phyloP scores from a whole-genome alignment of 2,797 vertebrate genomes.

The Zenarchopterus dispar region DNA sequence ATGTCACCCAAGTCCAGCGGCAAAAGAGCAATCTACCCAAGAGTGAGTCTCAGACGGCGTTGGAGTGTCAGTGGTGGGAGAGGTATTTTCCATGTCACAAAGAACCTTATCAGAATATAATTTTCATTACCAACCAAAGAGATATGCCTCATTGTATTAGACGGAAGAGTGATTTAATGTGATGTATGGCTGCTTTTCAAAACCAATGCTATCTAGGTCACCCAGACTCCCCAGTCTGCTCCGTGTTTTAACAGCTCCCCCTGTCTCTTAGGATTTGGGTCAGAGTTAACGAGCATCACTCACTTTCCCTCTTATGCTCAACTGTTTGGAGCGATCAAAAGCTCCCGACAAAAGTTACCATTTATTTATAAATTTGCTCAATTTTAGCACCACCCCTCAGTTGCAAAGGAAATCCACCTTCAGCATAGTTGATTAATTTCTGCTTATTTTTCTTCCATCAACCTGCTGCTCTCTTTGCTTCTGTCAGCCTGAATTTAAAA shows the following conservation, averaged over 20 bases:
- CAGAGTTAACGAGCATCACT: constrained; percentile 80
- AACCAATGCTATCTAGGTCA: constrained; percentile 84
- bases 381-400: constrained; percentile 45
- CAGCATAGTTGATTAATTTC: constrained; percentile 48
- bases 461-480: constrained; percentile 20
- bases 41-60: constrained; percentile 28
- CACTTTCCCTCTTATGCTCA: constrained; percentile 59
- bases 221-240: constrained; percentile 79
- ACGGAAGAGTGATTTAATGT: constrained; percentile 76
- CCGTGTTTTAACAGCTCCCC: constrained; percentile 80
- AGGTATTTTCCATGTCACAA: constrained; percentile 70
- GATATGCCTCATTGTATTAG: constrained; percentile 73
- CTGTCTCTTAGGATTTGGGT: constrained; percentile 85
- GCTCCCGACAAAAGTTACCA: constrained; percentile 63
- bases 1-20: constrained; percentile 45
- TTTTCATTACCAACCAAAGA: constrained; percentile 71
- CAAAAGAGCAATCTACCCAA: constrained; percentile 27
- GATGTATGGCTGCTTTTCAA: constrained; percentile 75
- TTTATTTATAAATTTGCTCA: constrained; percentile 73
- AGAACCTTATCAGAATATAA: constrained; percentile 70
- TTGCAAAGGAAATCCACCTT: constrained; percentile 49
- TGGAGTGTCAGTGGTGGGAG: constrained; percentile 25
- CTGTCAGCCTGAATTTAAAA: constrained; percentile 13
- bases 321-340: constrained; percentile 61
- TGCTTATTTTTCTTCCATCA: constrained; percentile 43